These are phyloP conservation scores for Helicolenus hilgendorfi DNA, from an alignment of 2,797 vertebrate species.

Conservation along the genomic window DNA sequence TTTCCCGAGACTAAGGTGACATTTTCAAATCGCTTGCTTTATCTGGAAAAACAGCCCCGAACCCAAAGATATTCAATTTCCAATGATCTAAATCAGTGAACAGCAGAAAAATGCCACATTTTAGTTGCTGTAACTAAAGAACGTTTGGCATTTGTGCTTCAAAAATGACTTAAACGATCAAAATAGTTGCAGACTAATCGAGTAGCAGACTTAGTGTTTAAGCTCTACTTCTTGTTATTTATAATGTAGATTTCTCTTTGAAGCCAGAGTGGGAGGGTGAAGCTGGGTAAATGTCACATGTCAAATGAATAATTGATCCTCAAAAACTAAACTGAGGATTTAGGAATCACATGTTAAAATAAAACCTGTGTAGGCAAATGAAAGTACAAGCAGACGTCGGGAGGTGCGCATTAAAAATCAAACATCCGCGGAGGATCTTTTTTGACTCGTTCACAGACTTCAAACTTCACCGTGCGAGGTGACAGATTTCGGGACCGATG, in stretches of 20 bases:
- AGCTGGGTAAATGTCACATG: background rate
- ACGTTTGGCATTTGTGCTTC: background rate
- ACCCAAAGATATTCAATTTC: background rate
- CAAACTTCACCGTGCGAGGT: slow-evolving; percentile 54
- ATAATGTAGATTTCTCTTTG: slow-evolving; percentile 2
- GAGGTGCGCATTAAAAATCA: slow-evolving; percentile 18
- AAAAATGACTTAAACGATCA: background rate
- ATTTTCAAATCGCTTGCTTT: slow-evolving; percentile 24
- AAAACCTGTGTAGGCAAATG: background rate
- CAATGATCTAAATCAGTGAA: background rate
- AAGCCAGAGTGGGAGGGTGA: background rate
- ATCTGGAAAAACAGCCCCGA: background rate
- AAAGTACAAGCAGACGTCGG: background rate
- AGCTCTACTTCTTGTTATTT: background rate
- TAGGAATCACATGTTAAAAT: background rate
- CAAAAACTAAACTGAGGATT: background rate
- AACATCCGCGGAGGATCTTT: background rate
- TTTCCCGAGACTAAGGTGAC: background rate
- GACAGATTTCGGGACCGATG: slow-evolving; percentile 62
- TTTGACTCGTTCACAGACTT: slow-evolving; percentile 44
- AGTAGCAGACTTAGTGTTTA: background rate
- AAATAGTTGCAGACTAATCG: background rate
- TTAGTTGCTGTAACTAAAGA: background rate
- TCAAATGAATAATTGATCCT: slow-evolving; percentile 3
- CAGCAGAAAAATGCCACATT: background rate